Evolutionary conservation across 2,113 vertebrate species (phyloP), one percentile per base, ranked within the genome.

Genomic region (Odocoileus hemionus): DNA sequence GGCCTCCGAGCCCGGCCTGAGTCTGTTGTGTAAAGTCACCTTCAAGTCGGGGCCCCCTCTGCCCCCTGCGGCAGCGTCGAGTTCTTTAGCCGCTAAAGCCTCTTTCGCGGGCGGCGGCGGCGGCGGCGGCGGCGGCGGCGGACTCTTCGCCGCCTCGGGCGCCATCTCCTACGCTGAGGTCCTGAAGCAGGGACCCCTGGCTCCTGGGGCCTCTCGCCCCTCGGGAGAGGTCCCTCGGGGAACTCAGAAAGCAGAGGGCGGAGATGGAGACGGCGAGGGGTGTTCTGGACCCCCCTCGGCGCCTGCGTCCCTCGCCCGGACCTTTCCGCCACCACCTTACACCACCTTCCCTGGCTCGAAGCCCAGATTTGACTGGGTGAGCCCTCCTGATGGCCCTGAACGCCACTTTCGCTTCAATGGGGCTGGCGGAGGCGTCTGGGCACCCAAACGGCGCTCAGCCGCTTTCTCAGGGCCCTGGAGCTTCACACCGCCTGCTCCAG

Each of bases 301-400:
- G 7, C 89, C 98, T 13, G 88, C 79, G 14, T 52, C 93, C 80
- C 96, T 96, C 11, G 30, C 54, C 58, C 87, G 79, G 33, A 54
- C 74, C 33, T 87, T 94, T 16, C 96, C 87, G 1, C 96, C 96
- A 0, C 98, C 96, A 17, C 54, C 91, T 50, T 98, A 98, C 88
- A 84, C 96, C 76, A 95, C 96, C 57, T 97, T 98, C n/a, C 97
- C 95, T 39, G 92, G 85, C 47, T 97, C 97, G 1, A 98, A 98
- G 78, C 98, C 98, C 92, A 98, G 95, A 84, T 98, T 98, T 92
- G 98, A 98, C 96, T 98, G 98, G 98, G 91, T 94, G 55, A 98
- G 85, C 39, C 90, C 97, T 15, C 92, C 96, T 0, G 90, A 98
- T 8, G 97, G 95, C 28, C 88, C 96, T 10, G 97, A 98, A 92